A percentile compares a stretch with the other conserved stretches of the same genome.
These are phyloP conservation scores for Popillia japonica DNA, from an alignment of 1,140 invertebrate genomes.

Conservation along the genomic window DNA sequence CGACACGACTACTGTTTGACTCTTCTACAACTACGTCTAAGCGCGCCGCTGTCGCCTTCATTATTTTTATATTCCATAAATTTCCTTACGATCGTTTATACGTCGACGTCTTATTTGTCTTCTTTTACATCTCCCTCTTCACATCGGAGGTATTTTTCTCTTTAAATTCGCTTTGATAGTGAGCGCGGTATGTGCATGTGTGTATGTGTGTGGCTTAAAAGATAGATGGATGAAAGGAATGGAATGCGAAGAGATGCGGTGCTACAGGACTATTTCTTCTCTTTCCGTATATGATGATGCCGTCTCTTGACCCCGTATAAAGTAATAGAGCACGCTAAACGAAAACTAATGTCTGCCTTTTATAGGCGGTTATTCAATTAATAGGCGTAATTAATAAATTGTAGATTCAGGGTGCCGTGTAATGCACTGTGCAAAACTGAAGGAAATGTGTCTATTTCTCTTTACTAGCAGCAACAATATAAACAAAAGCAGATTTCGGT, in stretches of 20 bases:
- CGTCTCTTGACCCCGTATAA: not conserved
- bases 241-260: not conserved
- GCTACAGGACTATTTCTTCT: not conserved
- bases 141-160: conserved; percentile 7
- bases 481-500: too few species aligned
- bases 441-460: too few species aligned
- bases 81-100: conserved; percentile 2
- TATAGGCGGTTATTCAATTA: too few species aligned
- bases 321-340: too few species aligned
- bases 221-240: not conserved
- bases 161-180: conserved; percentile 8
- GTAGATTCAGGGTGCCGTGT: too few species aligned
- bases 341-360: too few species aligned
- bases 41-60: conserved; percentile 16
- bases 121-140: not conserved
- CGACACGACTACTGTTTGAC: not conserved
- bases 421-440: too few species aligned
- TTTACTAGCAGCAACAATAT: too few species aligned
- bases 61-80: conserved; percentile 31
- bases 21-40: not conserved
- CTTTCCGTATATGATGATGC: not conserved
- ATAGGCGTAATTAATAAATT: too few species aligned
- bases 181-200: not conserved
- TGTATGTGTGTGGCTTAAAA: not conserved
- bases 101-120: conserved; percentile 17